A percentile compares a stretch with the other conserved stretches of the same genome.
Conservation (phyloP, 2,888 invertebrate species). For the Idaea straminata region DNA sequence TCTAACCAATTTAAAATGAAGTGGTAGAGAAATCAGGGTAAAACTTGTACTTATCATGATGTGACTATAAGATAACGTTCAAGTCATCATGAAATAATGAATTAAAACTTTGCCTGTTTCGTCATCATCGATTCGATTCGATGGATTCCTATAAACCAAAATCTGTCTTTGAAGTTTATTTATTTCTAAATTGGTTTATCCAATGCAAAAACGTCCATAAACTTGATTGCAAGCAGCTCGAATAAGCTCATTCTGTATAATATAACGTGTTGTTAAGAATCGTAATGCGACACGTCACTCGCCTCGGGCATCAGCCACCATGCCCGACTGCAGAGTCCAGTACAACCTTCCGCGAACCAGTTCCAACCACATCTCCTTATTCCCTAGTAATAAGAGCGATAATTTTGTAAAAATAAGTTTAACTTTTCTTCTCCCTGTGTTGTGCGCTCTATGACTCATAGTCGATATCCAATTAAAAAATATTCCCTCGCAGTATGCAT, state of each 20-base stretch:
- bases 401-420: not conserved
- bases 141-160: not conserved
- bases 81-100: too few relatives aligned
- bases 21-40: not conserved
- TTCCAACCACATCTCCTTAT: constrained; percentile 21
- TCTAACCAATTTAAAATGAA: not conserved
- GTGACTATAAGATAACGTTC: too few relatives aligned
- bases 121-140: too few relatives aligned
- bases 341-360: constrained; percentile 22
- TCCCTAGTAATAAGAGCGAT: constrained; percentile 9
- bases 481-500: constrained; percentile 20
- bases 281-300: constrained; percentile 25
- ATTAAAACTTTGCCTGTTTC: too few relatives aligned
- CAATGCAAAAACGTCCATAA: not conserved
- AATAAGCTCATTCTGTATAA: constrained; percentile 16
- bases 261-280: constrained; percentile 21
- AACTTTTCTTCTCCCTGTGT: constrained; percentile 8
- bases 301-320: constrained; percentile 15
- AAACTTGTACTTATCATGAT: not conserved
- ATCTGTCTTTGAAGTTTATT: not conserved
- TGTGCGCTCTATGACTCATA: constrained; percentile 27
- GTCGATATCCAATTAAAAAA: constrained; percentile 30
- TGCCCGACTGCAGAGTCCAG: constrained; percentile 23
- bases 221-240: not conserved
- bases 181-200: not conserved